A percentile compares a stretch with the other conserved stretches of the same genome.
Conservation (phyloP, 64 coral and sea anemone genomes). For the Anthopleura sola region DNA sequence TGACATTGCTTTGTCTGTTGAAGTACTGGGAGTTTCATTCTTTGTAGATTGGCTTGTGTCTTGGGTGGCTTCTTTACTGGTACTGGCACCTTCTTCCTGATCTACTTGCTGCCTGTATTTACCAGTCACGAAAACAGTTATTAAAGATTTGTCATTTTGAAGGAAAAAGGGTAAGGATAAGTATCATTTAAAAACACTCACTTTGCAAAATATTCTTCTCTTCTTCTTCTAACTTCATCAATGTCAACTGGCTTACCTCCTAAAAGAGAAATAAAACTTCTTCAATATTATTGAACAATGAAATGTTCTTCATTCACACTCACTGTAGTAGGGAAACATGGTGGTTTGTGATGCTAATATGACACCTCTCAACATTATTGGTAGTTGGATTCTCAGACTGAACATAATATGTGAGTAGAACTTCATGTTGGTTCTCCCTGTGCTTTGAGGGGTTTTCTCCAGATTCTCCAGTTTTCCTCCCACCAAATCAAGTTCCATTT, state of each 20-base stretch:
- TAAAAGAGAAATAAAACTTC: conserved; percentile 7
- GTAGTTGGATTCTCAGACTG: no score
- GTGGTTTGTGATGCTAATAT: no score
- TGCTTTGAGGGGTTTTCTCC: no score
- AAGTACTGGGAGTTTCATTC: background rate
- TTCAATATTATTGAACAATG: no score
- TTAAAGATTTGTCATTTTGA: background rate
- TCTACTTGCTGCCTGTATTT: background rate
- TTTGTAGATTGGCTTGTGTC: background rate
- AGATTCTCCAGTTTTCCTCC: no score
- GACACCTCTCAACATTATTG: no score
- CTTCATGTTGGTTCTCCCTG: no score
- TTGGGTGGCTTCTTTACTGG: background rate
- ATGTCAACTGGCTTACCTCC: conserved; percentile 64
- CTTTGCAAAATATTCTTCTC: conserved; percentile 80
- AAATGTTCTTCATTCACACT: no score
- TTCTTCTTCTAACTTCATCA: conserved; percentile 86
- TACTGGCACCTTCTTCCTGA: background rate
- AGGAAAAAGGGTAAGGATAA: background rate
- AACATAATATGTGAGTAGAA: no score
- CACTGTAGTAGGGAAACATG: no score
- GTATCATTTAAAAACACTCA: background rate
- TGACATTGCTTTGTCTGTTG: background rate
- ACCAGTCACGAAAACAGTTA: background rate
- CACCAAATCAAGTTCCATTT: no score